Base-by-base conservation (phyloP, 2,113 vertebrate genomes). In the Gallinago jamesoni region DNA sequence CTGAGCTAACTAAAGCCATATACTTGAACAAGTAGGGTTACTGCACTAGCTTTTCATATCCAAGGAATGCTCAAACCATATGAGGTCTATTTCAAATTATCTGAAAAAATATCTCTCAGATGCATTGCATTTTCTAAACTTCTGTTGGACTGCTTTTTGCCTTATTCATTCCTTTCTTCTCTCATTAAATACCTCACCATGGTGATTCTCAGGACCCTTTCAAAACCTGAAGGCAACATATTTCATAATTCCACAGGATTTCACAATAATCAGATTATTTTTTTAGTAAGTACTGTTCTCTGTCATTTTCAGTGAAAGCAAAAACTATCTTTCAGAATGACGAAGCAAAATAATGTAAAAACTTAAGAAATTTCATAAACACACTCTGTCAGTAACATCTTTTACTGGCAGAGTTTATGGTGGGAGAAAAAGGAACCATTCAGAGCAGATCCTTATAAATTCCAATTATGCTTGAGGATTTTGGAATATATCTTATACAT, bases 271-370 rank as follows among this genome's bases (percentile, higher is more conserved):
- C 31, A 69, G 59, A 62, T n/a, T 2, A 22, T 13, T 55, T 81
- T 95, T 89, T 87, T 60, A 68, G 14, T 20, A 91, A 69, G 74
- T 7, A 79, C 66, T 88, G 86, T 63, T 24, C 4, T 45, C 90
- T 84, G 68, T 81, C 86, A 84, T 52, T 88, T 94, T 90, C 43
- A 81, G 23, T 53, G 52, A 89, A 96, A 93, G 73, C 30, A 79
- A 69, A 93, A 91, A 45, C 41, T 83, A 80, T 31, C 50, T 73
- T 81, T 77, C 83, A 84, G 39, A 83, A 94, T 90, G 72, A 70
- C 47, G 52, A 89, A 90, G 85, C 18, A 89, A 95, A 93, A 90
- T 67, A 70, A 84, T 48, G 56, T 78, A 89, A 92, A 93, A 96
- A 63, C 18, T 55, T 64, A 16, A 52, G 47, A 90, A 88, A 77